Percentiles rank a stretch among this genome's conserved stretches.
Evolutionary conservation across 2,113 vertebrate genomes (phyloP).

Genomic region (Poeciliopsis occidentalis): DNA sequence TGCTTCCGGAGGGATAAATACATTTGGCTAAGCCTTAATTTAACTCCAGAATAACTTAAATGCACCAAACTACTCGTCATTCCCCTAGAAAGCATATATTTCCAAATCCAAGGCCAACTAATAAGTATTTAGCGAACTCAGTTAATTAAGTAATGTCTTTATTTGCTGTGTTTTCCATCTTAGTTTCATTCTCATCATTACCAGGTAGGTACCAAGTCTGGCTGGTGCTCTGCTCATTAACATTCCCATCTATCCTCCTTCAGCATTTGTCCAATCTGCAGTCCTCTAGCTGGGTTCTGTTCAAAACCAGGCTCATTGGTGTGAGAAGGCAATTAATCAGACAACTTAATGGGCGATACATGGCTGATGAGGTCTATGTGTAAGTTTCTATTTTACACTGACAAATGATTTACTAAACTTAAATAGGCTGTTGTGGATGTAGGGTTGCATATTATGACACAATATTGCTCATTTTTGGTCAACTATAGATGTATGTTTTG

Average conservation of each 20-base stretch:
- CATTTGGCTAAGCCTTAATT: conserved; percentile 2
- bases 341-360: conserved; percentile 49
- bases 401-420: conserved; percentile 38
- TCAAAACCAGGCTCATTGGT: conserved; percentile 40
- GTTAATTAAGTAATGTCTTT: not conserved
- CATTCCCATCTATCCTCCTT: conserved; percentile 50
- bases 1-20: not conserved
- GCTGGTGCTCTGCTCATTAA: conserved; percentile 33
- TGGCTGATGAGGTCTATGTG: conserved; percentile 48
- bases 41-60: not conserved
- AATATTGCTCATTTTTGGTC: conserved; percentile 3
- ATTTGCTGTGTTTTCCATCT: conserved; percentile 19
- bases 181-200: conserved; percentile 27
- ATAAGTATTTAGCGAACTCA: not conserved
- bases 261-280: conserved; percentile 41
- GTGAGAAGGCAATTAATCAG: conserved; percentile 62
- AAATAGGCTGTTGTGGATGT: conserved; percentile 14
- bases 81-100: conserved; percentile 4
- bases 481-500: not conserved
- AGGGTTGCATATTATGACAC: conserved; percentile 7
- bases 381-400: conserved; percentile 28
- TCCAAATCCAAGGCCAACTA: conserved; percentile 8
- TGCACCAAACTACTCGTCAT: not conserved
- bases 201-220: conserved; percentile 17
- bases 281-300: conserved; percentile 38